phyloP scores from a whole-genome alignment of 1,140 invertebrate species.

The Atta texana region DNA sequence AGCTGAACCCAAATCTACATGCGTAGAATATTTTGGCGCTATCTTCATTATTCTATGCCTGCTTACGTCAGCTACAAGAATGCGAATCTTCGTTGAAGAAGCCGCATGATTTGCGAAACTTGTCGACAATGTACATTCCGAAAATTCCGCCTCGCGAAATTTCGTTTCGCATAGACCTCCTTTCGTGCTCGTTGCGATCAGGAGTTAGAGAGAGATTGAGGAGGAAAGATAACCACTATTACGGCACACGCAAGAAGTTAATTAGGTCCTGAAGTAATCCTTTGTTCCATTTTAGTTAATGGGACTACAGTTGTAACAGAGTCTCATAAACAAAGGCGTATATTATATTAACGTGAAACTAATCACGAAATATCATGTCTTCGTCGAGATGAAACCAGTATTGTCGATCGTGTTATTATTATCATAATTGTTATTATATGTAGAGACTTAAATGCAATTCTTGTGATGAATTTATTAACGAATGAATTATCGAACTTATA shows the following conservation, averaged over 20 bases:
- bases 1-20: neutral
- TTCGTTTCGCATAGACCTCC: conserved; percentile 1
- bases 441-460: neutral
- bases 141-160: conserved; percentile 51
- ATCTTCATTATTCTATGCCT: conserved; percentile 38
- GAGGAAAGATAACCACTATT: neutral
- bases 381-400: neutral
- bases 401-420: conserved; percentile 6
- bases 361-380: conserved; percentile 43
- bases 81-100: conserved; percentile 39
- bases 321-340: conserved; percentile 44
- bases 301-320: conserved; percentile 24
- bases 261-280: conserved; percentile 61
- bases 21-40: conserved; percentile 36
- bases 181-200: conserved; percentile 14
- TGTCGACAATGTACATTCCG: conserved; percentile 47
- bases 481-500: conserved; percentile 1
- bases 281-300: conserved; percentile 48
- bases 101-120: conserved; percentile 38
- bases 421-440: neutral
- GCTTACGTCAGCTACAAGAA: conserved; percentile 44
- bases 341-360: conserved; percentile 47
- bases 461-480: neutral
- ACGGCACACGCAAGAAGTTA: conserved; percentile 60
- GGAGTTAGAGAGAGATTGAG: neutral